These are phyloP conservation scores for Leucoraja erinaceus DNA, from an alignment of 2,113 vertebrate species.

Conservation along the genomic window DNA sequence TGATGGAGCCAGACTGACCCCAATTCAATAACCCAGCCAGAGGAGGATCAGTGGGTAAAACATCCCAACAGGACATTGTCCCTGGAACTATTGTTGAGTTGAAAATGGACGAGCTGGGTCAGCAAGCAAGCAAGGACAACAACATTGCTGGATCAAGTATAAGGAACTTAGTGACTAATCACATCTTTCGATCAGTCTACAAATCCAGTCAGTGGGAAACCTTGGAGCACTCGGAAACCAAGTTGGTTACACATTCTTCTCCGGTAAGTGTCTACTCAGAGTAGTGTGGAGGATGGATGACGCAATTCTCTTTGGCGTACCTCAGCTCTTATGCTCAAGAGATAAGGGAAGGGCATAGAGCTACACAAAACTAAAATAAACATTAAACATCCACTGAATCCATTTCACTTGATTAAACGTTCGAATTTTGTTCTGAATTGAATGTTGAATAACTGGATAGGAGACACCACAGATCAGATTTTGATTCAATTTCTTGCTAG, in stretches of 20 bases:
- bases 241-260: not conserved
- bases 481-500: not conserved
- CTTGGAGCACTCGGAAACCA: not conserved
- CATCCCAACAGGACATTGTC: not conserved
- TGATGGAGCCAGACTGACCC: not conserved
- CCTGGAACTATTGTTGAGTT: not conserved
- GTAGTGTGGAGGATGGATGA: not conserved
- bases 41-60: not conserved
- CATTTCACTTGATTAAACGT: not conserved
- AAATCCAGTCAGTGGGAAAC: not conserved
- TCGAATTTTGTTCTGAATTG: not conserved
- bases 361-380: not conserved
- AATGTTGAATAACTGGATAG: not conserved
- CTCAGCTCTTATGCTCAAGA: not conserved
- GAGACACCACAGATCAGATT: not conserved
- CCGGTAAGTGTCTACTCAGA: not conserved
- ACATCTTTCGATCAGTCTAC: not conserved
- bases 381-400: not conserved
- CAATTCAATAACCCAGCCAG: constrained; percentile 7
- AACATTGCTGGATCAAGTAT: not conserved
- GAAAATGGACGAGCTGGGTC: not conserved
- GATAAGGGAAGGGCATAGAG: not conserved
- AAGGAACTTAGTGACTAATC: not conserved
- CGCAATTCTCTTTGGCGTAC: not conserved
- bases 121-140: not conserved